These are phyloP conservation scores for Lophochroa leadbeateri DNA, from an alignment of 2,113 vertebrate species.

Conservation along the genomic window DNA sequence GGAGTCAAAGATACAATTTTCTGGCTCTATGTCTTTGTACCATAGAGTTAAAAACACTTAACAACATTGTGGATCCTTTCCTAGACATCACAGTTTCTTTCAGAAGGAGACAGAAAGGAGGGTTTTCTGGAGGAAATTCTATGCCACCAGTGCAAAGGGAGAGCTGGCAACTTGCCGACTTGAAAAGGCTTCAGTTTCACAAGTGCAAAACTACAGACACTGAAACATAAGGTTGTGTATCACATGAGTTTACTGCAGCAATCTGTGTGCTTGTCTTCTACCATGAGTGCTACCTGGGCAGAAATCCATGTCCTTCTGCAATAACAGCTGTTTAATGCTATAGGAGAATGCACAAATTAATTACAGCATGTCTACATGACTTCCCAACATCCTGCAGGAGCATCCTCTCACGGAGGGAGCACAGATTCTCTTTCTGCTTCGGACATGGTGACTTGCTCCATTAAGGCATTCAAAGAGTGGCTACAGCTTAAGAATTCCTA, in stretches of 20 bases:
- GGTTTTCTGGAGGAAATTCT: not conserved
- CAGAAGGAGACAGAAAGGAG: not conserved
- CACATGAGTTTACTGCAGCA: not conserved
- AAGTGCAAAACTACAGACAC: not conserved
- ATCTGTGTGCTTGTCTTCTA: constrained; percentile 1
- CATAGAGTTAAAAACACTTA: not conserved
- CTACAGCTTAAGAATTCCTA: not conserved
- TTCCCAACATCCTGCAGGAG: not conserved
- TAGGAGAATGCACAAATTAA: constrained; percentile 46
- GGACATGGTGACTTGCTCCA: accelerated
- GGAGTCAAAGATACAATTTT: not conserved
- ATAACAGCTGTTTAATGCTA: constrained; percentile 53
- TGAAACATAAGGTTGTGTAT: not conserved
- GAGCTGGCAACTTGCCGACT: not conserved
- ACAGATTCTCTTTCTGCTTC: not conserved
- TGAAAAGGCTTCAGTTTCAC: constrained; percentile 20
- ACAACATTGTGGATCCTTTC: not conserved
- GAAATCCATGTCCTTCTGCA: constrained; percentile 56
- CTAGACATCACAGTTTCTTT: not conserved
- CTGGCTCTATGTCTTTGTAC: not conserved
- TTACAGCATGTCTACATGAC: not conserved
- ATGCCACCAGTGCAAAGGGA: not conserved
- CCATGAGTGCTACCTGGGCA: constrained; percentile 52
- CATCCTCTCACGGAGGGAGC: accelerated
- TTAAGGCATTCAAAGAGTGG: not conserved